A percentile compares a stretch with the other conserved stretches of the same genome.
Conservation (phyloP, 2,888 invertebrate genomes). For the Acrobasis consociella region DNA sequence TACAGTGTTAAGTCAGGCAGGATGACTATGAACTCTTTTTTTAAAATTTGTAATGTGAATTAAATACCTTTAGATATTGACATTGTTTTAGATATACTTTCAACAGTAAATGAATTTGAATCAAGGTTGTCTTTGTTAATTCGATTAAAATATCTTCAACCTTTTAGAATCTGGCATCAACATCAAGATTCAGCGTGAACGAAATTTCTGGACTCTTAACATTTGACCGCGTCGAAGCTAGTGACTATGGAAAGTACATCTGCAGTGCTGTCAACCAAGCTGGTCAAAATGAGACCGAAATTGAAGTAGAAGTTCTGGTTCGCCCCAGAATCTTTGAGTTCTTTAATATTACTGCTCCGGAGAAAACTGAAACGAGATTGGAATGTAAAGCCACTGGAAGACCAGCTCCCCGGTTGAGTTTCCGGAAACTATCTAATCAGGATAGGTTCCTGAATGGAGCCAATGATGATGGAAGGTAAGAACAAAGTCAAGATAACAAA, state of each 20-base stretch:
- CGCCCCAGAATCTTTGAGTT: conserved; percentile 92
- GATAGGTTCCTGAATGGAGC: conserved; percentile 85
- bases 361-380: conserved; percentile 84
- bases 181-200: conserved; percentile 85
- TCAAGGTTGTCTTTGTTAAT: no score
- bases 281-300: conserved; percentile 86
- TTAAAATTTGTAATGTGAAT: no score
- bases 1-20: no score
- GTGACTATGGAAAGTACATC: conserved; percentile 90
- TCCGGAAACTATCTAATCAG: conserved; percentile 87
- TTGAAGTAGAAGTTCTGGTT: conserved; percentile 87
- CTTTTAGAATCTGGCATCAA: conserved; percentile 85
- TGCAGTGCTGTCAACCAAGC: conserved; percentile 92
- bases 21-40: no score
- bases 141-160: conserved; percentile 1
- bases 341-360: conserved; percentile 86
- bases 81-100: no score
- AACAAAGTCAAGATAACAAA: not conserved
- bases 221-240: conserved; percentile 88
- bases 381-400: conserved; percentile 91
- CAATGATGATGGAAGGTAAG: conserved; percentile 83
- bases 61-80: no score
- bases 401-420: conserved; percentile 90
- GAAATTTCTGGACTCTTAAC: conserved; percentile 87
- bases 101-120: no score